These are phyloP conservation scores for Julus scanicus DNA, from an alignment of 2,888 invertebrate species.

Conservation along the genomic window DNA sequence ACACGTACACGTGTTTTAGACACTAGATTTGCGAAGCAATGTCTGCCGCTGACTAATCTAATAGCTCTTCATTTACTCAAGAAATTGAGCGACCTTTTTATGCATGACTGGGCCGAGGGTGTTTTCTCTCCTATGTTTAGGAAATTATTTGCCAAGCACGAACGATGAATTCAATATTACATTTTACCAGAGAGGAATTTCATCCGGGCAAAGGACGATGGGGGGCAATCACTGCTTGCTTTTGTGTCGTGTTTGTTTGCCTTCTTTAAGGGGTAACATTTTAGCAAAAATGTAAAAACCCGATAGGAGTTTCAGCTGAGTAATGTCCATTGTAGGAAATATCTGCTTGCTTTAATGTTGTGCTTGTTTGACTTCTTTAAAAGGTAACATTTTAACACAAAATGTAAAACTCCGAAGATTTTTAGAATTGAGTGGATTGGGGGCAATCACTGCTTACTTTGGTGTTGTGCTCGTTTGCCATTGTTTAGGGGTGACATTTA, in stretches of 20 bases:
- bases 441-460: too few species aligned
- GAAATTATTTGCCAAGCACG: conserved; percentile 4
- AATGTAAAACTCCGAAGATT: too few species aligned
- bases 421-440: too few species aligned
- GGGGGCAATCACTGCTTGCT: conserved; percentile 18
- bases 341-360: neutral
- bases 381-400: neutral
- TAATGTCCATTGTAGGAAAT: neutral
- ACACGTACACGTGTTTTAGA: neutral
- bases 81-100: conserved; percentile 14
- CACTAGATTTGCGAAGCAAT: neutral
- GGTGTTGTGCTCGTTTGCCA: too few species aligned
- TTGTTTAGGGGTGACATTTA: too few species aligned
- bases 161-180: neutral
- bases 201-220: neutral
- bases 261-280: neutral
- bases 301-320: neutral
- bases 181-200: neutral
- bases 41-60: neutral
- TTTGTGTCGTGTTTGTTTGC: neutral
- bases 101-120: neutral
- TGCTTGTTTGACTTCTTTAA: neutral
- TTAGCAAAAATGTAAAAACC: too few species aligned
- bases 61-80: conserved; percentile 29
- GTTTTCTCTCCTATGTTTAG: neutral